A percentile compares a stretch with the other conserved stretches of the same genome.
Conservation (phyloP, 2,113 vertebrate genomes). For the Montifringilla adamsi region DNA sequence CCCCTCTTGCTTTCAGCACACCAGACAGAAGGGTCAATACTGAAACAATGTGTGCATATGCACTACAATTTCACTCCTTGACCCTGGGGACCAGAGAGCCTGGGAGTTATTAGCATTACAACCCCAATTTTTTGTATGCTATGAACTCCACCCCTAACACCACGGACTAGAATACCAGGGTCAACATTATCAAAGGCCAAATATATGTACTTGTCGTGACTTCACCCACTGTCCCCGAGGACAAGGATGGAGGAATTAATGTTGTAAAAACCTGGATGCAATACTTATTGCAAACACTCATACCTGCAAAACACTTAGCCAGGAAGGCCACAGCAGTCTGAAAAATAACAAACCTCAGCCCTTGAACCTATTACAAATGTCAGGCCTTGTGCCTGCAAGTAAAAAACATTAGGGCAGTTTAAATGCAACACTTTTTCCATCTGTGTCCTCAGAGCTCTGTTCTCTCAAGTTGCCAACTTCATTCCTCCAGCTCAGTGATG, state of each 20-base stretch:
- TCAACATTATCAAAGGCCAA: neutral
- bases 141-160: neutral
- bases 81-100: neutral
- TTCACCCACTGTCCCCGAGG: neutral
- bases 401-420: neutral
- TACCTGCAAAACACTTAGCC: neutral
- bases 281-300: neutral
- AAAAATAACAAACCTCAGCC: neutral
- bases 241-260: neutral
- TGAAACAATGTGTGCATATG: fast-evolving
- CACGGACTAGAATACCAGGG: neutral
- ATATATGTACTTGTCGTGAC: neutral
- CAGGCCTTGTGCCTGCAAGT: neutral
- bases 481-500: neutral
- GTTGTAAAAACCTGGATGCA: neutral
- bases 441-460: neutral
- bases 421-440: neutral
- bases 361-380: neutral
- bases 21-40: neutral
- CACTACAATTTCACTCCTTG: neutral
- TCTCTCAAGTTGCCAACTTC: neutral
- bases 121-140: neutral
- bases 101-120: neutral
- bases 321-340: neutral
- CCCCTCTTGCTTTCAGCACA: neutral